A percentile compares a stretch with the other conserved stretches of the same genome.
Evolutionary conservation across 2,888 invertebrate genomes (phyloP).

Genomic region (Phragmatobia fuliginosa): DNA sequence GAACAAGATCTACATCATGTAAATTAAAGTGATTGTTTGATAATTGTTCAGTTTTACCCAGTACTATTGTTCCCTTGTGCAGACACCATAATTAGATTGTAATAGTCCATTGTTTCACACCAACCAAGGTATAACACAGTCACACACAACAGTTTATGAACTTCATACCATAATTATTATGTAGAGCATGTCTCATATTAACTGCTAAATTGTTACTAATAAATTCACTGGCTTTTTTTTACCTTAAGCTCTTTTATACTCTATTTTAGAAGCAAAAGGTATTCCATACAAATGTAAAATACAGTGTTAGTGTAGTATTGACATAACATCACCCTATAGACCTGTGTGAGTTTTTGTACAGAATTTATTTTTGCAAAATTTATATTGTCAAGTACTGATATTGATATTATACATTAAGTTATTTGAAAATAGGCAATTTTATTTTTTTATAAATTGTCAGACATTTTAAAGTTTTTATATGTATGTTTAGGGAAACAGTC

Average conservation of each 20-base stretch:
- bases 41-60: constrained; percentile 53
- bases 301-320: too few relatives aligned
- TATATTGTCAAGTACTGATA: too few relatives aligned
- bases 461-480: too few relatives aligned
- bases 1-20: constrained; percentile 30
- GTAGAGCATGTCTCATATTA: constrained; percentile 16
- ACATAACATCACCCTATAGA: not conserved
- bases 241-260: too few relatives aligned
- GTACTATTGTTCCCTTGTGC: constrained; percentile 54
- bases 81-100: constrained; percentile 56
- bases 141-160: constrained; percentile 22
- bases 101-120: constrained; percentile 61
- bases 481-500: too few relatives aligned
- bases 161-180: constrained; percentile 17
- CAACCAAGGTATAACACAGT: constrained; percentile 36
- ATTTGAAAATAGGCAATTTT: too few relatives aligned
- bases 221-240: constrained; percentile 10
- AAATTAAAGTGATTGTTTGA: constrained; percentile 49
- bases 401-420: too few relatives aligned
- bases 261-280: too few relatives aligned
- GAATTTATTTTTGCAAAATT: too few relatives aligned
- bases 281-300: too few relatives aligned
- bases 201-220: constrained; percentile 19
- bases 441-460: too few relatives aligned
- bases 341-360: too few relatives aligned